Evolutionary conservation across 2,113 vertebrate species (phyloP), one percentile per base, ranked within the genome.

Genomic region (Fregetta grallaria): DNA sequence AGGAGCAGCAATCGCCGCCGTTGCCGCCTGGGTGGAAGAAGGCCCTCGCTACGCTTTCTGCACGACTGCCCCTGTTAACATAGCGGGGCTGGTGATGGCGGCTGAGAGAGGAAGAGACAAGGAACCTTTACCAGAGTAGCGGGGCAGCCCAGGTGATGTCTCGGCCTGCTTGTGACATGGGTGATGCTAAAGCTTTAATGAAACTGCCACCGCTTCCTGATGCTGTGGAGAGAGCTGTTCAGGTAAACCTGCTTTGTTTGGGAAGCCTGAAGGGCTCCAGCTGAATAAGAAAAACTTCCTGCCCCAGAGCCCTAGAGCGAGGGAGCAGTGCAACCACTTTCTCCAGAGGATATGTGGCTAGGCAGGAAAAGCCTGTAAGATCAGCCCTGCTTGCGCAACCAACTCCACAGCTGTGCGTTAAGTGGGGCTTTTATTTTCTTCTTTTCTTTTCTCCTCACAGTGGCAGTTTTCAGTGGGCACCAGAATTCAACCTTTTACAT

Each of bases 401-500:
- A 4, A 67, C 53, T 95, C 38, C 29, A 74, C 3, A 21, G 47
- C 65, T 47, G 19, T 86, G 47, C 42, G 29, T 0, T 23, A 36
- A 93, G 15, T 61, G 32, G 29, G 53, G 30, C 21, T 92, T 90
- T 65, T 44, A 20, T 42, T 86, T 52, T 75, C 18, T 13, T 27
- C 95, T 93, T 72, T 17, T 32, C 47, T 61, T 96, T 74, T 92
- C 77, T 55, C 26, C 78, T 93, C 45, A 27, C 97, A 99, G 99
- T 99, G 96, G 97, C 98, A 1, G 74, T 98, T 82, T 99, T 99
- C 97, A 99, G 79, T 34, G 99, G 99, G 72, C 99, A 99, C 93
- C 98, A 99, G 93, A 99, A 99, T 97, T 99, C 99, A 55, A 99
- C 99, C 1, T 99, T 99, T 96, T 99, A 99, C 65, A 88, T 99